phyloP scores from a whole-genome alignment of 2,797 vertebrate species.

The Karalla daura region DNA sequence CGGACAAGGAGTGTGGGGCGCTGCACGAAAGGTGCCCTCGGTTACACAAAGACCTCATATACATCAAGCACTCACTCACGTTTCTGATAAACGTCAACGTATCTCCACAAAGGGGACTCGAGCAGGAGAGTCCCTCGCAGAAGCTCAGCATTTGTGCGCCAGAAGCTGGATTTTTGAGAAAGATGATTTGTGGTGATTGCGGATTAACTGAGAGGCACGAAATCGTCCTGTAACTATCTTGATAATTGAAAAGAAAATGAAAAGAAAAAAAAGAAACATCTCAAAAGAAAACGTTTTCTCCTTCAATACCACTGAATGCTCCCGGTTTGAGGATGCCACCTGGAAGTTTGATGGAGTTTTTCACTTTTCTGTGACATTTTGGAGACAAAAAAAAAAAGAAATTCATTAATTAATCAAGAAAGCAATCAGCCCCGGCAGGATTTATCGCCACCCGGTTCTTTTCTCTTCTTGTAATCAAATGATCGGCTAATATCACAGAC shows the following conservation, averaged over 20 bases:
- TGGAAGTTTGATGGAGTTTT: neutral
- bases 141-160: neutral
- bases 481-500: neutral
- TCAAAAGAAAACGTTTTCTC: neutral
- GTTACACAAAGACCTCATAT: conserved; percentile 29
- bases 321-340: neutral
- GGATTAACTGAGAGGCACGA: neutral
- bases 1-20: conserved; percentile 28
- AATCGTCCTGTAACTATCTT: neutral
- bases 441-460: neutral
- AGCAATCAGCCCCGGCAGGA: neutral
- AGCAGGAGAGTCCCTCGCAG: neutral
- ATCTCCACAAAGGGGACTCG: neutral
- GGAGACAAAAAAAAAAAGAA: neutral
- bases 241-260: no score
- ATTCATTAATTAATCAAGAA: neutral
- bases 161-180: neutral
- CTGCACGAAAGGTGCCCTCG: conserved; percentile 27
- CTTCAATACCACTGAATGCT: no score
- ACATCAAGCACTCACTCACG: neutral
- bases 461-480: neutral
- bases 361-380: neutral
- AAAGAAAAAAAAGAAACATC: no score
- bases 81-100: neutral
- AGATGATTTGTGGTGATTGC: neutral